phyloP scores from a whole-genome alignment of 2,797 vertebrate species.

The Moxostoma hubbsi region DNA sequence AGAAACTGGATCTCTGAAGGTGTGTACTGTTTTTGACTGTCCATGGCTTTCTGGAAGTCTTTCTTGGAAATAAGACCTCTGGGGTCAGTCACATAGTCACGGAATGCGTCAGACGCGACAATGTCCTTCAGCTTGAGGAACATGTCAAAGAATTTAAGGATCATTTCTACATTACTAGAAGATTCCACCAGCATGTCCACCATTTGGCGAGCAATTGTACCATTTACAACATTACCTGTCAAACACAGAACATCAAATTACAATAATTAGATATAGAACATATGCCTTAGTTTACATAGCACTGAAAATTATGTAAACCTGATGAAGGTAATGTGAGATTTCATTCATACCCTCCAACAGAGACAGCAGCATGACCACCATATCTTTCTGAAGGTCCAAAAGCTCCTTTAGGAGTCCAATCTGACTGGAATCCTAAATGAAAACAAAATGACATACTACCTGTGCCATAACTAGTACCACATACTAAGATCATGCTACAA shows the following conservation, averaged over 20 bases:
- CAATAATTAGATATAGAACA: not conserved
- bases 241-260: conserved; percentile 28
- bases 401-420: conserved; percentile 94
- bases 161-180: conserved; percentile 97
- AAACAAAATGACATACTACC: conserved; percentile 54
- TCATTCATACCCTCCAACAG: conserved; percentile 85
- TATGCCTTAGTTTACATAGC: not conserved
- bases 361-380: conserved; percentile 97
- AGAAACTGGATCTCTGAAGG: conserved; percentile 93
- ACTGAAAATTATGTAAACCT: conserved; percentile 4
- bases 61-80: conserved; percentile 96
- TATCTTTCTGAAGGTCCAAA: conserved; percentile 95
- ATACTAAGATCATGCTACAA: not conserved
- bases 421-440: conserved; percentile 90
- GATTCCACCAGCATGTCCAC: conserved; percentile 99
- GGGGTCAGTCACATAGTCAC: conserved; percentile 90
- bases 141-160: conserved; percentile 99
- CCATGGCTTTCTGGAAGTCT: conserved; percentile 98
- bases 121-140: conserved; percentile 98
- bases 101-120: conserved; percentile 92
- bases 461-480: not conserved
- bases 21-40: conserved; percentile 95
- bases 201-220: conserved; percentile 97
- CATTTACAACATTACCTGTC: conserved; percentile 94
- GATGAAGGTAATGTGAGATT: not conserved